phyloP scores from a whole-genome alignment of 2,113 vertebrate species.

The Cephalopholis sonnerati region DNA sequence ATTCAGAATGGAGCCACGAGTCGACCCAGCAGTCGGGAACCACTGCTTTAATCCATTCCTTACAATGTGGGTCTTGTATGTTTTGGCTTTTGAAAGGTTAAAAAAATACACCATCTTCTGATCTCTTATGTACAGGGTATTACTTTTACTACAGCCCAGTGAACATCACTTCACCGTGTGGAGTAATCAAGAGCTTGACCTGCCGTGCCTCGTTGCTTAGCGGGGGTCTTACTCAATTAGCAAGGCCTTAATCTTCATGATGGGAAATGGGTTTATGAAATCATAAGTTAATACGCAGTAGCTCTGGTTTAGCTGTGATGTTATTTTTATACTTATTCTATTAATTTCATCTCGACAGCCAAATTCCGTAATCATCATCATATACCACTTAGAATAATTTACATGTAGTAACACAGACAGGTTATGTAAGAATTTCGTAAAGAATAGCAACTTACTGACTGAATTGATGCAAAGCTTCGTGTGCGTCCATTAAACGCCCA shows the following conservation, averaged over 20 bases:
- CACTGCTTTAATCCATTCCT: too few relatives aligned
- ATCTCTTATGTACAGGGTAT: not conserved
- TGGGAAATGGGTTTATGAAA: not conserved
- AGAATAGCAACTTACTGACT: constrained; percentile 4
- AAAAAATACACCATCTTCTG: too few relatives aligned
- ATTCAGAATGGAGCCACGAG: too few relatives aligned
- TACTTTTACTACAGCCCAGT: not conserved
- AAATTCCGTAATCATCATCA: not conserved
- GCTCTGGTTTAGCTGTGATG: not conserved
- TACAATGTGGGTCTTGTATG: too few relatives aligned
- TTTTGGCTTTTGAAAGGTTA: too few relatives aligned
- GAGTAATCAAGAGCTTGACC: not conserved
- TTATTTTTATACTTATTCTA: not conserved
- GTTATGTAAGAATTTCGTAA: not conserved
- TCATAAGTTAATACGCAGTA: not conserved
- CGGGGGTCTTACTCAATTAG: not conserved
- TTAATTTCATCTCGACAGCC: not conserved
- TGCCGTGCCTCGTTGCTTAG: not conserved
- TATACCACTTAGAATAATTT: not conserved
- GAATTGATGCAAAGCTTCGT: constrained; percentile 23
- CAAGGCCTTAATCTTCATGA: not conserved
- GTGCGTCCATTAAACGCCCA: constrained; percentile 30
- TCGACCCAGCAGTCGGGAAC: too few relatives aligned
- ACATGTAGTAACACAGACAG: not conserved
- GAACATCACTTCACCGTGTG: not conserved